phyloP scores from a whole-genome alignment of 1,140 invertebrate genomes.

The Asbolus verrucosus region DNA sequence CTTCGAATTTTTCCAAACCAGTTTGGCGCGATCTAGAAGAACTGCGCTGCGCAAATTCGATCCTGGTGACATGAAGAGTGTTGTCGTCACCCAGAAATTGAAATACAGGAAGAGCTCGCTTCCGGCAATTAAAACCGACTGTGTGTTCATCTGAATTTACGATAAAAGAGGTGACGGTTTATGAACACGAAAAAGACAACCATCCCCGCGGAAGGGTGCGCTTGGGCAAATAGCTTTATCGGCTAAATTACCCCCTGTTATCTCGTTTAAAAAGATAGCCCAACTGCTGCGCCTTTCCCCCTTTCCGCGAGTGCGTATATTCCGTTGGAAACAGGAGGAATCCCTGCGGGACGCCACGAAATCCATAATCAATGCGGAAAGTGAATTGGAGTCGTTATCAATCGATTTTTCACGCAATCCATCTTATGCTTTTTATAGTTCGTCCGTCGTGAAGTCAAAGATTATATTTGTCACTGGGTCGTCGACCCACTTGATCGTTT shows the following conservation, averaged over 20 bases:
- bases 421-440: no score
- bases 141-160: background rate
- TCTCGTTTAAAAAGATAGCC: no score
- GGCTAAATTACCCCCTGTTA: background rate
- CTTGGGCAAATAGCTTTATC: background rate
- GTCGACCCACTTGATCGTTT: constrained; percentile 20
- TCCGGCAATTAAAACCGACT: background rate
- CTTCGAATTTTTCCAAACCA: constrained; percentile 14
- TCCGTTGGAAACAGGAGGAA: no score
- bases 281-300: no score
- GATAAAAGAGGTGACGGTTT: background rate
- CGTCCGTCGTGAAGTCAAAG: background rate
- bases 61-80: background rate
- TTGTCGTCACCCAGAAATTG: background rate
- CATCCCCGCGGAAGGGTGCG: background rate
- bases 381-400: no score
- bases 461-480: constrained; percentile 32
- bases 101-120: background rate
- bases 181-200: background rate
- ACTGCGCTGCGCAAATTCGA: background rate
- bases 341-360: no score
- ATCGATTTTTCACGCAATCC: no score
- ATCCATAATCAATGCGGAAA: no score
- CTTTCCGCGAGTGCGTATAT: no score
- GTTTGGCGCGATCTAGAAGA: background rate